A percentile compares a stretch with the other conserved stretches of the same genome.
These are phyloP conservation scores for Nephrotoma guestfalica DNA, from an alignment of 2,888 invertebrate genomes.

Conservation along the genomic window DNA sequence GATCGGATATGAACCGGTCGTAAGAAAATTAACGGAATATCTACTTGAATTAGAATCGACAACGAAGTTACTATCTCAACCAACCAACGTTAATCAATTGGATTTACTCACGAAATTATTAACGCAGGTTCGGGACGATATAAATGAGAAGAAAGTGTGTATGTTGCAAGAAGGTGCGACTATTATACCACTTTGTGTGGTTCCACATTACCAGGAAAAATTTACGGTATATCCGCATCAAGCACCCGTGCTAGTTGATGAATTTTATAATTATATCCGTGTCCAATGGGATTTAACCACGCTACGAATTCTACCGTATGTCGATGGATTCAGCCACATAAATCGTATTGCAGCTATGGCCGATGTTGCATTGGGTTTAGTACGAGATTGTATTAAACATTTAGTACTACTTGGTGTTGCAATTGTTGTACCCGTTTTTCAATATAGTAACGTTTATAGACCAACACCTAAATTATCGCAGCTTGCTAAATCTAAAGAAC, in stretches of 20 bases:
- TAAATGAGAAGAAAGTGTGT: conserved; percentile 56
- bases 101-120: conserved; percentile 45
- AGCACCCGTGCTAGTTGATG: conserved; percentile 64
- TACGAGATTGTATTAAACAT: conserved; percentile 68
- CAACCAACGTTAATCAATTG: conserved; percentile 39
- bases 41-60: conserved; percentile 60
- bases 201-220: conserved; percentile 54
- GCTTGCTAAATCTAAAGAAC: conserved; percentile 44
- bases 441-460: conserved; percentile 65
- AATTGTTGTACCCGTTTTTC: conserved; percentile 61
- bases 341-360: conserved; percentile 63
- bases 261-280: conserved; percentile 44
- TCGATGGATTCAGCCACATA: conserved; percentile 70
- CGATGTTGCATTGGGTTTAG: conserved; percentile 67
- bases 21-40: conserved; percentile 68
- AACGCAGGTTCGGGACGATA: conserved; percentile 48
- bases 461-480: conserved; percentile 55
- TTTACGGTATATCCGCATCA: conserved; percentile 60
- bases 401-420: conserved; percentile 62
- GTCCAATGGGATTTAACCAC: conserved; percentile 75
- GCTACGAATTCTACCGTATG: conserved; percentile 62
- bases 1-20: conserved; percentile 63
- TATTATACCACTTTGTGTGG: conserved; percentile 61
- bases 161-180: conserved; percentile 56
- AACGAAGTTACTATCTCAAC: conserved; percentile 54